These are phyloP conservation scores for Rhynchonycteris naso DNA, from an alignment of 2,797 vertebrate genomes.

Conservation along the genomic window DNA sequence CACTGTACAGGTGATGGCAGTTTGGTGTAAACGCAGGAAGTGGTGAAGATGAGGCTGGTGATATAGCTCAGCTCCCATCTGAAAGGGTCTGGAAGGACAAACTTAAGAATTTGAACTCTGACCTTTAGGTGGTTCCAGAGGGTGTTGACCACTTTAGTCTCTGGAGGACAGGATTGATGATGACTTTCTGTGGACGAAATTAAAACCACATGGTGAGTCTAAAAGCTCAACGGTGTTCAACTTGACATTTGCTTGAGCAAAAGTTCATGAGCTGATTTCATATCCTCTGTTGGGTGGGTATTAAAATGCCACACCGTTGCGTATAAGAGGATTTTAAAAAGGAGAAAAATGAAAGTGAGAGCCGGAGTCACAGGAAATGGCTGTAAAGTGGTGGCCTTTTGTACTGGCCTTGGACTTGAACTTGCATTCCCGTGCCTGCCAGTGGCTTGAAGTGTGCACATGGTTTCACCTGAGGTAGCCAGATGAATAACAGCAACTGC, in stretches of 20 bases:
- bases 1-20: background rate
- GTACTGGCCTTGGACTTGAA: constrained; percentile 50
- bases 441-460: background rate
- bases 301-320: constrained; percentile 10
- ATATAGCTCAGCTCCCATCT: background rate
- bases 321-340: constrained; percentile 9
- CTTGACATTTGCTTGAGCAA: constrained; percentile 7
- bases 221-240: background rate
- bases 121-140: background rate
- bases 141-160: background rate
- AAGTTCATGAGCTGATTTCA: constrained; percentile 20
- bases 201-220: constrained; percentile 15
- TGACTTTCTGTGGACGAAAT: constrained; percentile 38
- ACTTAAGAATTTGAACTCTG: constrained; percentile 32
- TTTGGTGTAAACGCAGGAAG: background rate
- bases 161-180: background rate
- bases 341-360: constrained; percentile 12
- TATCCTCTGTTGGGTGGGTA: background rate
- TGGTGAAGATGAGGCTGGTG: background rate
- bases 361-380: background rate
- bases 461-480: constrained; percentile 51
- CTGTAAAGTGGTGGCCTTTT: constrained; percentile 12
- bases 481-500: constrained; percentile 48
- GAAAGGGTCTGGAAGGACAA: constrained; percentile 4
- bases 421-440: constrained; percentile 40